These are phyloP conservation scores for Prunella himalayana DNA, from an alignment of 2,113 vertebrate species.

Conservation along the genomic window DNA sequence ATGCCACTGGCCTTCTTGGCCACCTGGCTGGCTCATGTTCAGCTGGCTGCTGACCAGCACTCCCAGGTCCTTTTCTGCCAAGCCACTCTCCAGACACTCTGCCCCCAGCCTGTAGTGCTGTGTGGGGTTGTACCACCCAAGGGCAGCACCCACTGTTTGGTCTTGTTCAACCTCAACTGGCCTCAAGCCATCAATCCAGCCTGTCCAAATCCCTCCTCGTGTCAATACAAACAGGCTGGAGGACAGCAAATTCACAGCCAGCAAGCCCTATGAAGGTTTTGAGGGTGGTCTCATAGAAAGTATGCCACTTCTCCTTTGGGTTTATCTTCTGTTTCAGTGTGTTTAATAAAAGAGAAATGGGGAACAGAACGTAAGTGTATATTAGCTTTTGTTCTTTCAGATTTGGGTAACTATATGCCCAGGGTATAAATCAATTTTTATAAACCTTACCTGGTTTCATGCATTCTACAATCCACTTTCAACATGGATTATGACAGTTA, in stretches of 20 bases:
- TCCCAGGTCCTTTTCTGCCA: not conserved
- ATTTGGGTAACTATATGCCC: not conserved
- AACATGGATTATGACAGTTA: not conserved
- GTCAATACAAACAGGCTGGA: not conserved
- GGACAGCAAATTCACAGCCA: not conserved
- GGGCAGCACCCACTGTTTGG: not conserved
- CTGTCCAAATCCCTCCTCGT: not conserved
- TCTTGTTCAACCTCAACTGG: not conserved
- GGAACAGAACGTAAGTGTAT: not conserved
- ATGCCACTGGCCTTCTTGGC: not conserved
- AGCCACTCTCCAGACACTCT: not conserved
- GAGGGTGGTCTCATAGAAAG: not conserved
- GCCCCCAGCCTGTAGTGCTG: fast-evolving
- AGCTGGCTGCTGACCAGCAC: not conserved
- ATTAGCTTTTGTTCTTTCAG: not conserved
- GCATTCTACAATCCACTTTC: not conserved
- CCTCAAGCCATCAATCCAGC: not conserved
- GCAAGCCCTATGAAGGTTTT: not conserved
- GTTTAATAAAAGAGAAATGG: not conserved
- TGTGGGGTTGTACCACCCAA: not conserved
- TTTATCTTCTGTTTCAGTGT: not conserved
- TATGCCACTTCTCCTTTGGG: not conserved
- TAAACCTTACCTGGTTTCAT: not conserved
- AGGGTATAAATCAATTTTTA: not conserved
- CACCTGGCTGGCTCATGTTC: not conserved